Conservation (phyloP, 2,888 invertebrate species). For the Celastrina argiolus region DNA sequence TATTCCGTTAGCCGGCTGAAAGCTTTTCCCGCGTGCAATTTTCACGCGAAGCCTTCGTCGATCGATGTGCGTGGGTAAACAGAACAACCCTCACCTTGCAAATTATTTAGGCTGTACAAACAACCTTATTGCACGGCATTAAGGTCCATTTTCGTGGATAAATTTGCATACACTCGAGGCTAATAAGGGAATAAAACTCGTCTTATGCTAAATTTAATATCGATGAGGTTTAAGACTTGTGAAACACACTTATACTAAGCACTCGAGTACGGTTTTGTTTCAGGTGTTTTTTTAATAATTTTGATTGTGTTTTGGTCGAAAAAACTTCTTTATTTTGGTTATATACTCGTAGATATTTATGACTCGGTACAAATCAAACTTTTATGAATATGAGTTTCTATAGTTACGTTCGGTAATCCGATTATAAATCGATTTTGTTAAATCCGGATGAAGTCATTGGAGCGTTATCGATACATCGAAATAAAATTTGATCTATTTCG, state of each 20-base stretch:
- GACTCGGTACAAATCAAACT: background rate
- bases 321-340: no score
- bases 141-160: constrained; percentile 33
- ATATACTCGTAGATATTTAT: no score
- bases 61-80: constrained; percentile 75
- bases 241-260: constrained; percentile 17
- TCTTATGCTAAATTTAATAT: constrained; percentile 26
- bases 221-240: constrained; percentile 20
- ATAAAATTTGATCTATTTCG: constrained; percentile 3
- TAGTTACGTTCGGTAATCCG: constrained; percentile 4
- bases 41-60: constrained; percentile 65
- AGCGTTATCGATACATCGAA: background rate
- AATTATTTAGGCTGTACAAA: constrained; percentile 34
- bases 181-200: constrained; percentile 25
- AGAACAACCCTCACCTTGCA: constrained; percentile 60
- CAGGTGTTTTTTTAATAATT: background rate
- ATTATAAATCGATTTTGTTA: constrained; percentile 11
- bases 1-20: constrained; percentile 48
- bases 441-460: background rate
- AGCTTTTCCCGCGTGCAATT: constrained; percentile 64
- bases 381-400: background rate
- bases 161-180: constrained; percentile 19
- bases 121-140: constrained; percentile 32
- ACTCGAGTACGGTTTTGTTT: background rate
- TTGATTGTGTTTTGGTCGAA: no score